Evolutionary conservation across 2,888 invertebrate species (phyloP).

Genomic region (Zootermopsis nevadensis): DNA sequence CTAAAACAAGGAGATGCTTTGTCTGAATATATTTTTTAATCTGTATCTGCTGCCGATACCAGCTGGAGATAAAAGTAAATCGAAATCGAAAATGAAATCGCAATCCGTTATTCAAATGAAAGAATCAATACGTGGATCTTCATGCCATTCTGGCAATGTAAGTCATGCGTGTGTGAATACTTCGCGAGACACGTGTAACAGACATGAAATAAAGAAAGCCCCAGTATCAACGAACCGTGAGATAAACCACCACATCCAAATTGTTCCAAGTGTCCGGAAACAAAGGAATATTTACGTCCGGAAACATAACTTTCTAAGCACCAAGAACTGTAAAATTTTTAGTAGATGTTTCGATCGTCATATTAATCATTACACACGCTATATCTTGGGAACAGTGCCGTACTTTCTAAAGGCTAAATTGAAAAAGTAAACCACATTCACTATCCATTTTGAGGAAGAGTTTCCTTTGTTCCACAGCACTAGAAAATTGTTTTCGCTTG

Average conservation of each 20-base stretch:
- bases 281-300: neutral
- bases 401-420: neutral
- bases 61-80: too few species aligned
- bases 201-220: neutral
- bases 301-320: neutral
- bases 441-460: neutral
- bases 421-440: neutral
- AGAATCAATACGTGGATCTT: too few species aligned
- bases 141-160: too few species aligned
- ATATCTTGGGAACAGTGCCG: neutral
- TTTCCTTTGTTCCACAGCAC: neutral
- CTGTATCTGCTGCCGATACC: too few species aligned
- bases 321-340: neutral
- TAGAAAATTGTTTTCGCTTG: neutral
- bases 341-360: neutral
- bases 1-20: too few species aligned
- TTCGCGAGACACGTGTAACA: neutral
- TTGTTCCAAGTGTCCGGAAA: neutral
- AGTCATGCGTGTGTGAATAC: too few species aligned
- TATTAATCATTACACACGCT: neutral
- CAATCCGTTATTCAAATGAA: too few species aligned
- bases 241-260: neutral
- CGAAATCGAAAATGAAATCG: too few species aligned
- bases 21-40: too few species aligned
- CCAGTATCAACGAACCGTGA: neutral